A percentile compares a stretch with the other conserved stretches of the same genome.
phyloP scores from a whole-genome alignment of 1,140 invertebrate species.

The Pissodes strobi region DNA sequence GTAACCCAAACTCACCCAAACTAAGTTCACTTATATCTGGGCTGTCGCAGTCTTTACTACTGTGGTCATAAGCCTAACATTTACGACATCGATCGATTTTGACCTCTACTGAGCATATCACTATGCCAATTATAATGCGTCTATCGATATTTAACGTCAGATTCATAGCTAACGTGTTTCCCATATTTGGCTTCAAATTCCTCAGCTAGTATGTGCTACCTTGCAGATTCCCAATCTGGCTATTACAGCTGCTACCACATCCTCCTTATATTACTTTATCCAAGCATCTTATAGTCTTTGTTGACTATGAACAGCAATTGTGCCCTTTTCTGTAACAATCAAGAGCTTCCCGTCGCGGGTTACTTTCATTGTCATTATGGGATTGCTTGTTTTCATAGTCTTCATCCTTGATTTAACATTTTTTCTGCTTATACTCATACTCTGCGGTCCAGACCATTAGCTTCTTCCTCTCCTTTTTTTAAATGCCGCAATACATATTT shows the following conservation, averaged over 20 bases:
- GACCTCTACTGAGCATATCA: not conserved
- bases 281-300: too few species aligned
- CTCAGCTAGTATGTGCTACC: too few species aligned
- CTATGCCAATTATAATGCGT: conserved; percentile 1
- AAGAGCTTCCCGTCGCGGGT: not conserved
- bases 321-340: not conserved
- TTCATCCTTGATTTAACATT: not conserved
- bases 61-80: conserved; percentile 20
- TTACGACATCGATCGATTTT: not conserved
- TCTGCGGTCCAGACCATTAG: too few species aligned
- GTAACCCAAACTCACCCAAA: too few species aligned
- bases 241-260: too few species aligned
- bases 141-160: not conserved
- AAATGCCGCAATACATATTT: not conserved
- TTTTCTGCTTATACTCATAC: not conserved
- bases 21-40: conserved; percentile 2
- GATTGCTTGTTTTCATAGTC: not conserved
- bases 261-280: conserved; percentile 6
- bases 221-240: not conserved
- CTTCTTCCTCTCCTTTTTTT: not conserved
- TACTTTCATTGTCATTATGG: conserved; percentile 3
- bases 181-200: not conserved
- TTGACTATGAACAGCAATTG: not conserved
- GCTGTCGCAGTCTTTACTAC: not conserved
- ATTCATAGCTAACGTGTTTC: not conserved